Conservation (phyloP, 2,113 vertebrate species). For the Isurus oxyrinchus region DNA sequence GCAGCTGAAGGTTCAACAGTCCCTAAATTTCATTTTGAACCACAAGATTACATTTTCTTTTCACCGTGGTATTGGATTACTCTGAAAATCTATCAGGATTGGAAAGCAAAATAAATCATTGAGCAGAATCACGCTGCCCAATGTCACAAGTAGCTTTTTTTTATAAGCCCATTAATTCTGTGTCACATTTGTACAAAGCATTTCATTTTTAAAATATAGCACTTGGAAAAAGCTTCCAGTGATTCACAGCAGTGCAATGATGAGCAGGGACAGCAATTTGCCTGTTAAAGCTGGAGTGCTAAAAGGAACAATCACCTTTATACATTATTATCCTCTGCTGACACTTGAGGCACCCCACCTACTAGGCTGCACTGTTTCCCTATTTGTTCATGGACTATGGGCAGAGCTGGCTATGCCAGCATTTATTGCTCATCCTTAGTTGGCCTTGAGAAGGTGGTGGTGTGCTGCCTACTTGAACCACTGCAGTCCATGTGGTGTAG, state of each 20-base stretch:
- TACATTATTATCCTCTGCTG: background rate
- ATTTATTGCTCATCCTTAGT: no score
- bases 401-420: no score
- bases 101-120: slow-evolving; percentile 7
- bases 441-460: no score
- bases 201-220: background rate
- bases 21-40: background rate
- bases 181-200: background rate
- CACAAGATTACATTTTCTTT: slow-evolving; percentile 20
- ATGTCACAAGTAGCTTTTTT: background rate
- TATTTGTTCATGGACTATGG: background rate
- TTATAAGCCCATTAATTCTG: background rate
- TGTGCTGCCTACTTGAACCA: no score
- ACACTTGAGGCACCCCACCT: background rate
- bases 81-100: slow-evolving; percentile 7
- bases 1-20: background rate
- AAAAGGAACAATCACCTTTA: background rate
- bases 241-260: background rate
- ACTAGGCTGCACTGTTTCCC: background rate
- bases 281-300: background rate
- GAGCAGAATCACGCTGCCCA: background rate
- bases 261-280: background rate
- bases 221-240: background rate
- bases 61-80: slow-evolving; percentile 8
- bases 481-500: background rate